Evolutionary conservation across 2,888 invertebrate species (phyloP), one percentile per base, ranked within the genome.

Genomic region (Zygothrica quintamaculata): DNA sequence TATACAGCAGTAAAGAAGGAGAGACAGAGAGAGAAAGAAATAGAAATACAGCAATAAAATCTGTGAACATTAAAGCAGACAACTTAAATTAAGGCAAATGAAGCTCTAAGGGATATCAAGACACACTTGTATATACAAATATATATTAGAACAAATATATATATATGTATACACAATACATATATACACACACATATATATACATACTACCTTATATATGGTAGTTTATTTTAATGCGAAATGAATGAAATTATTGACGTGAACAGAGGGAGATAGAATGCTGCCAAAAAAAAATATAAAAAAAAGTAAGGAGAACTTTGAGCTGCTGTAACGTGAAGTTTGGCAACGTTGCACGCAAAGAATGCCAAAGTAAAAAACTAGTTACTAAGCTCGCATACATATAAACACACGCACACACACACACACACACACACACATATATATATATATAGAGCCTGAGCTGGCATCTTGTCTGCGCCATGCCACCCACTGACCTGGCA

Each of bases 401-500:
- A n/a, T n/a, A n/a, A n/a, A n/a, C n/a, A n/a, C n/a, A n/a, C n/a
- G 51, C 58, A 65, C 60, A 79, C 58, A 61, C 26, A 62, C 26
- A 47, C n/a, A 36, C n/a, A 57, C 7, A 57, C 11, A 52, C 12
- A 18, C 4, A 37, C 7, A 36, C 25, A 37, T 6, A 44, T 31
- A 43, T 12, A 43, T 22, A 22, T 26, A 37, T 11, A 46, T 39
- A 56, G 37, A 33, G 62, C 44, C 39, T 47, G 55, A 44, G 47
- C 42, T 46, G 62, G 46, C 57, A 60, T 64, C 71, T 74, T 74
- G 74, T 69, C 71, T 70, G 65, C 46, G 64, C 74, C 81, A 71
- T 65, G 65, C 87, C 87, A 81, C 82, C 82, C 82, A 82, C 82
- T 82, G 82, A 82, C 82, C 82, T 82, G 87, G 84, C 80, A 84